Evolutionary conservation across 2,888 invertebrate genomes (phyloP).

Genomic region (Conomelus anceps): DNA sequence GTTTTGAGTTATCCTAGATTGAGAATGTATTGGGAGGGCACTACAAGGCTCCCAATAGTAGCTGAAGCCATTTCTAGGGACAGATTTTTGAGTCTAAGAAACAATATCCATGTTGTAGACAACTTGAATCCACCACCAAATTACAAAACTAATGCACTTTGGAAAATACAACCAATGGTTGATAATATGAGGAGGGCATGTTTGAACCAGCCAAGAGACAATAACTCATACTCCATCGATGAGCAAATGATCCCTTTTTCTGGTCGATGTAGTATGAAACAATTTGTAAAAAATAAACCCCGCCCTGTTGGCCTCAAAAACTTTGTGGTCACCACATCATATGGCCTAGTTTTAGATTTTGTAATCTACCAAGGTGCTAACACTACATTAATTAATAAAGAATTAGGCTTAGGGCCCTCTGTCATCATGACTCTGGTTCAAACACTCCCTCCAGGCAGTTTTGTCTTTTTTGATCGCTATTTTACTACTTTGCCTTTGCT

Average conservation of each 20-base stretch:
- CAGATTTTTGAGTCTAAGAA: background rate
- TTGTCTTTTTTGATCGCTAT: slow-evolving; percentile 2
- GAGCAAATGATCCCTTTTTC: slow-evolving; percentile 20
- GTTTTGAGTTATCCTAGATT: background rate
- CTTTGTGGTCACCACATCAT: too few species aligned
- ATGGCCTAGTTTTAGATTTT: slow-evolving; percentile 7
- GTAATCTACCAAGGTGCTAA: slow-evolving; percentile 5
- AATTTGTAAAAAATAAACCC: too few species aligned
- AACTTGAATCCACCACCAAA: background rate
- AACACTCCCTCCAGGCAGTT: background rate
- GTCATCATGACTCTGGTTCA: slow-evolving; percentile 8
- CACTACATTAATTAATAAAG: background rate
- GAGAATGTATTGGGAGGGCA: background rate
- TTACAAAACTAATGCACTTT: slow-evolving; percentile 6
- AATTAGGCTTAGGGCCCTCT: background rate
- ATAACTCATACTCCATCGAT: slow-evolving; percentile 13
- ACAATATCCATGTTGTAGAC: slow-evolving; percentile 10
- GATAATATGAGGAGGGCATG: background rate
- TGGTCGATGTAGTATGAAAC: slow-evolving; percentile 4
- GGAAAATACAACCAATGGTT: slow-evolving; percentile 18
- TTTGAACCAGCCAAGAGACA: background rate
- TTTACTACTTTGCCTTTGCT: slow-evolving; percentile 5
- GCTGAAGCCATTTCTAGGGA: background rate
- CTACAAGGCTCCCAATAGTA: background rate
- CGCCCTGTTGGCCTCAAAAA: slow-evolving; percentile 16